Percentiles rank a stretch among this genome's conserved stretches.
Conservation (phyloP, 30 jellyfish, hydroid and myxozoan genomes). For the Pelagia noctiluca region DNA sequence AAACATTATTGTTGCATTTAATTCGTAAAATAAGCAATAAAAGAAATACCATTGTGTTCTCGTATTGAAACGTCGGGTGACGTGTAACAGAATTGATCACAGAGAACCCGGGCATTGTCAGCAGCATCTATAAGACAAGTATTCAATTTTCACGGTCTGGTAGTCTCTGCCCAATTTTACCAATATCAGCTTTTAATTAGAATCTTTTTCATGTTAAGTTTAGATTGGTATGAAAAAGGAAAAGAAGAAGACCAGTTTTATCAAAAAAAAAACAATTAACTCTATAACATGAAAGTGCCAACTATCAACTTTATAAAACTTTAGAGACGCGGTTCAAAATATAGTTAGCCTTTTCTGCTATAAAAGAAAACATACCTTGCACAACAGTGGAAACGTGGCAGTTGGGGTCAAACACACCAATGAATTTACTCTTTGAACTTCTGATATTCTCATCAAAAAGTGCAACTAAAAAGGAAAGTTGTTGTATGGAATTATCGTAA, state of each 20-base stretch:
- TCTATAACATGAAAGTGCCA: background rate
- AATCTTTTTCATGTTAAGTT: too few species aligned
- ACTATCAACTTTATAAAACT: background rate
- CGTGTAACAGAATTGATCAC: constrained; percentile 90
- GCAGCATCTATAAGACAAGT: constrained; percentile 90
- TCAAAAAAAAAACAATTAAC: too few species aligned
- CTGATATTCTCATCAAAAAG: constrained; percentile 77
- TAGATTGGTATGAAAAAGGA: too few species aligned
- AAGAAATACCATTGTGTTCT: constrained; percentile 84
- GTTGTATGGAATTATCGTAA: too few species aligned
- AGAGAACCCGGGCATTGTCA: constrained; percentile 86
- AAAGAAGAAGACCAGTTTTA: too few species aligned
- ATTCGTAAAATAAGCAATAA: too few species aligned
- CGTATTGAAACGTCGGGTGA: constrained; percentile 82
- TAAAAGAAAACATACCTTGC: constrained; percentile 66
- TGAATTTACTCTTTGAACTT: constrained; percentile 91
- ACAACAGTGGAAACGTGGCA: constrained; percentile 90
- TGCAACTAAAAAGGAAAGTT: constrained; percentile 81
- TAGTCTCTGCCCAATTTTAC: too few species aligned
- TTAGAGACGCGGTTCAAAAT: too few species aligned
- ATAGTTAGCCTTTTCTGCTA: too few species aligned
- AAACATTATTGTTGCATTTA: too few species aligned
- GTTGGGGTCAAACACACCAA: constrained; percentile 98
- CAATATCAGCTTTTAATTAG: too few species aligned
- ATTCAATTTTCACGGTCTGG: too few species aligned